phyloP scores from a whole-genome alignment of 2,797 vertebrate genomes.

The Hoplostethus mediterraneus region DNA sequence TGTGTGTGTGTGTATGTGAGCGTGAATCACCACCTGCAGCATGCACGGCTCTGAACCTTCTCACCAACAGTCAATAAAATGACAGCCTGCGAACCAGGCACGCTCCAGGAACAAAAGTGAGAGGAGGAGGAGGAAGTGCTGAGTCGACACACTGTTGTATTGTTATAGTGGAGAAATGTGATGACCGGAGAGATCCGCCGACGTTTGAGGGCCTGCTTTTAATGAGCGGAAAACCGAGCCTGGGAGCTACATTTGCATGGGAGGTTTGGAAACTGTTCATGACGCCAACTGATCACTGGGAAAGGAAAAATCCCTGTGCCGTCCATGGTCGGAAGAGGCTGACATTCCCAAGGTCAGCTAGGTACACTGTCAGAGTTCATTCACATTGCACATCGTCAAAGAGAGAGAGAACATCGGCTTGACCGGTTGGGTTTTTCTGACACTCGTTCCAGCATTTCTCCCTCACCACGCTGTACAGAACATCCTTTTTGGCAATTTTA shows the following conservation, averaged over 20 bases:
- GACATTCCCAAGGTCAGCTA: conserved; percentile 40
- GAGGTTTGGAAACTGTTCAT: conserved; percentile 79
- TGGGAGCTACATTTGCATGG: conserved; percentile 76
- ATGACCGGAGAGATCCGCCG: conserved; percentile 68
- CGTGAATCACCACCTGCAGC: conserved; percentile 45
- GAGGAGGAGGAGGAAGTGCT: conserved; percentile 70
- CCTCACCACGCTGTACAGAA: conserved; percentile 39
- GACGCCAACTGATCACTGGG: conserved; percentile 59
- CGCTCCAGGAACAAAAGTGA: conserved; percentile 41
- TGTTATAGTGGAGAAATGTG: conserved; percentile 79
- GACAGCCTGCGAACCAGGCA: conserved; percentile 42
- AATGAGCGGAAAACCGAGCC: conserved; percentile 81
- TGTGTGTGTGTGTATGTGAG: conserved; percentile 11
- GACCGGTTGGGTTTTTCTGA: conserved; percentile 15
- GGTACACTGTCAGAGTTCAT: conserved; percentile 26
- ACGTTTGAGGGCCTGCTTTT: conserved; percentile 57
- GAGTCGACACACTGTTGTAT: conserved; percentile 75
- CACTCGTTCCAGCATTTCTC: conserved; percentile 3
- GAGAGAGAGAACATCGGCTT: conserved; percentile 20
- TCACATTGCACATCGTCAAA: conserved; percentile 19
- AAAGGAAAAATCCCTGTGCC: conserved; percentile 54
- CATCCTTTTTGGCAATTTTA: conserved; percentile 11
- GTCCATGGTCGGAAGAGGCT: conserved; percentile 30
- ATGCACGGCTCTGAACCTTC: conserved; percentile 49
- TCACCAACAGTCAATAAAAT: conserved; percentile 72